Conservation (phyloP, 2,797 vertebrate genomes). For the Gila robusta region DNA sequence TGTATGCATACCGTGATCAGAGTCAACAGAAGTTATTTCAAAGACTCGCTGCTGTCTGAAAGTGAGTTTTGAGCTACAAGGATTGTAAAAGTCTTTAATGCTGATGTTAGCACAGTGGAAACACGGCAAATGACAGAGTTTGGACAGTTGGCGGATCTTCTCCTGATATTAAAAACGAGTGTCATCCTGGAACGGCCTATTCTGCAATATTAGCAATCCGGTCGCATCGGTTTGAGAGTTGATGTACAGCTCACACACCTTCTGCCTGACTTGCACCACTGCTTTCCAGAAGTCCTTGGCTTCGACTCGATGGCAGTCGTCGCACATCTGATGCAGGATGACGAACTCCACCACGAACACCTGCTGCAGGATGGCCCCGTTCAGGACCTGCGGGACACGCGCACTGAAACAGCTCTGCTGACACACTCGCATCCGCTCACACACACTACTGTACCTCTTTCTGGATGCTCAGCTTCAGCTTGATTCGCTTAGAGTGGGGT, state of each 20-base stretch:
- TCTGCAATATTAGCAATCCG: too few relatives aligned
- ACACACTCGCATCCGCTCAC: not conserved
- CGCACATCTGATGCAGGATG: conserved; percentile 93
- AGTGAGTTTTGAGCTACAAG: too few relatives aligned
- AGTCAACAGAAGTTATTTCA: too few relatives aligned
- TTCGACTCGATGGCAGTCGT: conserved; percentile 96
- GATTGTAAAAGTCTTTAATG: too few relatives aligned
- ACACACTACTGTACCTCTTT: conserved; percentile 85
- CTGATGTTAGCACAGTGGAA: too few relatives aligned
- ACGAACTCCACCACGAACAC: conserved; percentile 94
- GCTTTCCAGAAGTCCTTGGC: conserved; percentile 99
- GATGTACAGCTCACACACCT: conserved; percentile 65
- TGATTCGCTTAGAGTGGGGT: conserved; percentile 98
- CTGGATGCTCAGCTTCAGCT: conserved; percentile 96
- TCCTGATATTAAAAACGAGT: too few relatives aligned
- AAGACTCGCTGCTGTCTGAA: too few relatives aligned
- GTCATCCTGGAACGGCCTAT: too few relatives aligned
- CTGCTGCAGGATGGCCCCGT: conserved; percentile 96
- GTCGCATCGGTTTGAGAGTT: too few relatives aligned
- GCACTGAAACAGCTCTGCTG: not conserved
- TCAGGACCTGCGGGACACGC: conserved; percentile 88
- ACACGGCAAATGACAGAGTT: too few relatives aligned
- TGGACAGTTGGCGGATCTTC: too few relatives aligned
- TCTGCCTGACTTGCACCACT: conserved; percentile 95
- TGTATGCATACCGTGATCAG: too few relatives aligned